Conservation (phyloP, 2,113 vertebrate species). For the pig (Sus scrofa) region DNA sequence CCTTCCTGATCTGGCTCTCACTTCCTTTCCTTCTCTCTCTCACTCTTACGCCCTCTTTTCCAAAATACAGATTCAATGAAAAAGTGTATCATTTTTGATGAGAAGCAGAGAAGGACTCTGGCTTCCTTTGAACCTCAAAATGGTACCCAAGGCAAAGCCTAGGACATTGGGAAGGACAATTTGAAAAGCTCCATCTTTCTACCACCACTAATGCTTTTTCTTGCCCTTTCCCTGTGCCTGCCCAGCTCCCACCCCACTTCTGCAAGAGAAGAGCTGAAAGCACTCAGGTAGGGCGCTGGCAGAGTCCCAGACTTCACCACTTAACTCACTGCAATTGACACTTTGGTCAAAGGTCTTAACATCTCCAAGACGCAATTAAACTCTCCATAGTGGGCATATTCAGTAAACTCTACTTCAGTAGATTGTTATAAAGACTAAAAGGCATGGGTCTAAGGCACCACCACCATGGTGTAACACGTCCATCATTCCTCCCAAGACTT, state of each 20-base stretch:
- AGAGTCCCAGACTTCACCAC: background rate
- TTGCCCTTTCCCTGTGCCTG: fast-evolving
- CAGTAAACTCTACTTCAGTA: background rate
- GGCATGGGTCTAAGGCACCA: background rate
- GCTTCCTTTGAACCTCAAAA: background rate
- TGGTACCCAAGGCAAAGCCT: background rate
- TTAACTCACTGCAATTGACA: background rate
- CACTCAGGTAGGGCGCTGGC: too few relatives aligned
- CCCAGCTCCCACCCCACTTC: too few relatives aligned
- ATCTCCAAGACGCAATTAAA: background rate
- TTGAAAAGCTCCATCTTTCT: background rate
- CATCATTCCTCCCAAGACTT: too few relatives aligned
- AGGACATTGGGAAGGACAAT: background rate
- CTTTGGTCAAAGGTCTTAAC: background rate
- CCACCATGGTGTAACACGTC: fast-evolving
- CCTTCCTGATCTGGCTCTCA: background rate
- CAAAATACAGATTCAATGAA: background rate
- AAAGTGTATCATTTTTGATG: background rate
- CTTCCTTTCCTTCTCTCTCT: background rate
- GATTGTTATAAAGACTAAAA: background rate
- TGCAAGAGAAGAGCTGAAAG: background rate
- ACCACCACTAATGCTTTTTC: background rate
- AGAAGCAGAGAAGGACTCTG: background rate
- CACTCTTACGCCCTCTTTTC: background rate
- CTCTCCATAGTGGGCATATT: background rate